Base-by-base conservation (phyloP, 2,888 invertebrate genomes). In the Lampropteryx suffumata region DNA sequence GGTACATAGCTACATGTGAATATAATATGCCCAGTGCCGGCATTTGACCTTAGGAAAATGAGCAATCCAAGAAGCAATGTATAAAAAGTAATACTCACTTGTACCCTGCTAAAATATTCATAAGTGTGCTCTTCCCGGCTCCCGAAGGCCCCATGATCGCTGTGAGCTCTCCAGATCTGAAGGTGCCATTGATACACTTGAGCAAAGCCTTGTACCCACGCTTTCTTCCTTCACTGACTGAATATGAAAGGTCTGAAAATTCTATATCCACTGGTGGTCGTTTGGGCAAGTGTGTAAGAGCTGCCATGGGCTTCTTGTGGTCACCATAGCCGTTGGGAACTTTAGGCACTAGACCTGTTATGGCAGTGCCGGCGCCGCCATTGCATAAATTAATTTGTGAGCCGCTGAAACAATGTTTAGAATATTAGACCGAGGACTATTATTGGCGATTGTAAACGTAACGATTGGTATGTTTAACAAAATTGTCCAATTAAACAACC, bases 71-170 rank as follows among this genome's bases (percentile, higher is more conserved):
- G 30, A 49, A 37, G 17, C 9, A 26, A 32, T 39, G 32, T 11
- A 35, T 26, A 32, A 30, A 49, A 42, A 36, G 27, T 30, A 36
- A 46, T 35, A 91, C 93, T 92, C 79, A 96, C 96, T 95, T 96
- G 91, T 96, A 96, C 57, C 96, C 96, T 36, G 96, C 96, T 64
- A 97, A 90, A 65, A 96, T 95, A 76, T 97, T 97, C 96, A 96
- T 96, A 8, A 96, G 92, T 0, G 96, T 96, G 73, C 94, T 95
- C 72, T 96, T 96, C 32, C 93, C 93, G 9, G 93, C 93, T 0
- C 93, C 93, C 0, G 98, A 98, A 24, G 98, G 98, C 26, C 98
- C 98, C 98, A 98, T 98, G 52, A 98, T 98, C 24, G 97, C 98
- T 0, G 97, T 97, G 64, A 98, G 90, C 74, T 98, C 96, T n/a